Evolutionary conservation across 1,140 invertebrate genomes (phyloP).

Genomic region (Leptinotarsa lineolata): DNA sequence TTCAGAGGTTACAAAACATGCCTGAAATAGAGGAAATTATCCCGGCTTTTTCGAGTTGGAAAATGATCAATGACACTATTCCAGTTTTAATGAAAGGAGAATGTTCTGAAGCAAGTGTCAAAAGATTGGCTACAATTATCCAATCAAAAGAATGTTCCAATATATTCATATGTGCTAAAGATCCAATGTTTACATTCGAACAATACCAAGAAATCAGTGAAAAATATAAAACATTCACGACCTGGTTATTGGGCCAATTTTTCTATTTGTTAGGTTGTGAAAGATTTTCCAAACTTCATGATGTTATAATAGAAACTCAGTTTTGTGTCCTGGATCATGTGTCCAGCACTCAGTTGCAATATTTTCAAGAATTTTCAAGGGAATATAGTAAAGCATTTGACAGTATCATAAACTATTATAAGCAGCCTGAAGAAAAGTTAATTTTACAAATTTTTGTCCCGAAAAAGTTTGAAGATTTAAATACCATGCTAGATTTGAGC

Average conservation of each 20-base stretch:
- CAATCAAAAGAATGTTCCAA: slow-evolving; percentile 60
- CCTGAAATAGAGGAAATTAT: slow-evolving; percentile 36
- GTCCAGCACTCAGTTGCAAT: slow-evolving; percentile 57
- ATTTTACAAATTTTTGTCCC: slow-evolving; percentile 57
- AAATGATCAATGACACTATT: slow-evolving; percentile 61
- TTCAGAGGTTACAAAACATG: slow-evolving; percentile 15
- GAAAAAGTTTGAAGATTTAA: slow-evolving; percentile 54
- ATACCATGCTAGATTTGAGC: slow-evolving; percentile 58
- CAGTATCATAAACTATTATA: slow-evolving; percentile 56
- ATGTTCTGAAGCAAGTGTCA: slow-evolving; percentile 57
- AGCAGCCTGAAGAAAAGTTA: slow-evolving; percentile 42
- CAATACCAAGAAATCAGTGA: slow-evolving; percentile 48
- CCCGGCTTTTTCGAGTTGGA: slow-evolving; percentile 60
- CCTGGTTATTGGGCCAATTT: slow-evolving; percentile 62
- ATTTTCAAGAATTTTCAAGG: slow-evolving; percentile 57
- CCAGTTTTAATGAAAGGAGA: slow-evolving; percentile 60
- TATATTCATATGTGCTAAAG: slow-evolving; percentile 58
- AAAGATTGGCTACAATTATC: slow-evolving; percentile 58
- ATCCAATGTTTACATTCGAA: slow-evolving; percentile 55
- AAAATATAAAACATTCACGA: slow-evolving; percentile 61
- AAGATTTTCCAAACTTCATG: slow-evolving; percentile 59
- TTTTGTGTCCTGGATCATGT: slow-evolving; percentile 60
- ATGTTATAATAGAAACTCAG: slow-evolving; percentile 59
- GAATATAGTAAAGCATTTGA: slow-evolving; percentile 58
- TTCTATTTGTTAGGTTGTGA: slow-evolving; percentile 62